Evolutionary conservation across 1,140 invertebrate genomes (phyloP).

Genomic region (Cheumatopsyche charites): DNA sequence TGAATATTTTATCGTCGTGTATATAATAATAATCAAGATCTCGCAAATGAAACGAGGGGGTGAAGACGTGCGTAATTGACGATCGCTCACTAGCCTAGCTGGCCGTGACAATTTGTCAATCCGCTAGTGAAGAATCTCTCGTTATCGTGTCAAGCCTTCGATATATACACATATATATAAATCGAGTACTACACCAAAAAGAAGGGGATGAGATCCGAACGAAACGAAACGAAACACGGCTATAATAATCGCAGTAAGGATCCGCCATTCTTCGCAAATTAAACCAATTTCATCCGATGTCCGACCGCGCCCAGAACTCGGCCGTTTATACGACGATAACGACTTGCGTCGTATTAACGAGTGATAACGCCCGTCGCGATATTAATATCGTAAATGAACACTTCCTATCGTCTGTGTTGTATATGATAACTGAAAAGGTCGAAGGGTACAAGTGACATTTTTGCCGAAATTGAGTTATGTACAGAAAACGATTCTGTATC

Average conservation of each 20-base stretch:
- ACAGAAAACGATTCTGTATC: too few species aligned
- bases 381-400: neutral
- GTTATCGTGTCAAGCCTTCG: neutral
- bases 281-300: conserved; percentile 44
- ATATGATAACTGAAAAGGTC: too few species aligned
- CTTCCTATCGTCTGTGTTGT: too few species aligned
- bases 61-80: conserved; percentile 16
- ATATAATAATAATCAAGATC: too few species aligned
- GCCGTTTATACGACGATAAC: neutral
- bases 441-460: too few species aligned
- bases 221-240: neutral
- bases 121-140: conserved; percentile 16
- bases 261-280: conserved; percentile 46
- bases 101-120: conserved; percentile 25
- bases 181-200: neutral
- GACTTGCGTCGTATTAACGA: conserved; percentile 3
- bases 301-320: neutral
- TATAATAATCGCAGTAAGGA: conserved; percentile 24
- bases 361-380: too few species aligned
- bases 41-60: neutral
- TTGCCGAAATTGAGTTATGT: too few species aligned
- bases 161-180: neutral
- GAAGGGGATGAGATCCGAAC: neutral
- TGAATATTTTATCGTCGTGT: too few species aligned
- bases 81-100: conserved; percentile 12